A percentile compares a stretch with the other conserved stretches of the same genome.
Conservation (phyloP, 2,888 invertebrate genomes). For the Nyleta sp. region DNA sequence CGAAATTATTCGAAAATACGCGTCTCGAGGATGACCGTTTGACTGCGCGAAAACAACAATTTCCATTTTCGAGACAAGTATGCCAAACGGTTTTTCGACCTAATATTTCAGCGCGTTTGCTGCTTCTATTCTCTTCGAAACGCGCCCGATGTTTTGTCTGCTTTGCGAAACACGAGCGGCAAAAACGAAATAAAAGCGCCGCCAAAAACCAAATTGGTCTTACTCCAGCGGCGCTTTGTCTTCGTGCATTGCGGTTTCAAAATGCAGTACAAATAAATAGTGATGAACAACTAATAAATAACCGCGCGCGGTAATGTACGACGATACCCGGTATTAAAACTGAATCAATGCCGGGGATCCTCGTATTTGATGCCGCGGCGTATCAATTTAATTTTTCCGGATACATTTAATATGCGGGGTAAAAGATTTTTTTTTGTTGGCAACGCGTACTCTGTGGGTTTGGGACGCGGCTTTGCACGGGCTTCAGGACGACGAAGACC, state of each 20-base stretch:
- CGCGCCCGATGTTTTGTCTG: conserved; percentile 16
- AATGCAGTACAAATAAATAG: conserved; percentile 29
- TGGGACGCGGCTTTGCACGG: conserved; percentile 12
- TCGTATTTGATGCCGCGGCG: conserved; percentile 2
- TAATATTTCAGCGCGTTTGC: conserved; percentile 35
- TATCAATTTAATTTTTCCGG: conserved; percentile 27
- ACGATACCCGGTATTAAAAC: background rate
- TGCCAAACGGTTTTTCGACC: conserved; percentile 40
- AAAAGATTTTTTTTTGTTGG: conserved; percentile 19
- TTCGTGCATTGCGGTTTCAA: conserved; percentile 8
- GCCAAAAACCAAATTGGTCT: conserved; percentile 38
- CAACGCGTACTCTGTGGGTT: conserved; percentile 3
- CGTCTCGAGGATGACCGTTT: conserved; percentile 1
- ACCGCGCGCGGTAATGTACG: background rate
- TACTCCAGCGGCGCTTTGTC: conserved; percentile 14
- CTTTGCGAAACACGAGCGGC: conserved; percentile 26
- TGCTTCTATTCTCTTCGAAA: conserved; percentile 13
- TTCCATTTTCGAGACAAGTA: conserved; percentile 27
- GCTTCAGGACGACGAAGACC: conserved; percentile 16
- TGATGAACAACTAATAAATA: conserved; percentile 22
- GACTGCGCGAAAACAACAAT: conserved; percentile 15
- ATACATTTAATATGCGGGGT: conserved; percentile 18
- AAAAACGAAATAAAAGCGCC: conserved; percentile 30
- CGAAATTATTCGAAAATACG: background rate
- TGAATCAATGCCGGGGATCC: conserved; percentile 15